Conservation (phyloP, 1,140 invertebrate species). For the Polypedilum vanderplanki region DNA sequence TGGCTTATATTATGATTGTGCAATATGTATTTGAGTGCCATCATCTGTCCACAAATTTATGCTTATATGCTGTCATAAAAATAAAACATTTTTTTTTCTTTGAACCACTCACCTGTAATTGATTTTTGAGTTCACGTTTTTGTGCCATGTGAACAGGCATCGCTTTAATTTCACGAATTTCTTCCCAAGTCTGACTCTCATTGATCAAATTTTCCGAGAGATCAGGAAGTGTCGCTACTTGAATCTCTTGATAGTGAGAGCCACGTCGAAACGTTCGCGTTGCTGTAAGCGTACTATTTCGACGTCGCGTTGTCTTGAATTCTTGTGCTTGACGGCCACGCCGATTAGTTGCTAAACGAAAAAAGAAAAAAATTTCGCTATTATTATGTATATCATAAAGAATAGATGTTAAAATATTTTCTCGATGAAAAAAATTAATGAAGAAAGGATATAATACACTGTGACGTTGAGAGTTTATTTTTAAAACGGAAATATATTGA, state of each 20-base stretch:
- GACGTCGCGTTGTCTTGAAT: slow-evolving; percentile 48
- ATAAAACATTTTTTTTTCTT: background rate
- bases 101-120: slow-evolving; percentile 56
- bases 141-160: slow-evolving; percentile 74
- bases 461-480: no score
- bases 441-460: no score
- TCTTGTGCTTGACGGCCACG: slow-evolving; percentile 42
- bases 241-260: slow-evolving; percentile 58
- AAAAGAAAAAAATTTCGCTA: slow-evolving; percentile 25
- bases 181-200: slow-evolving; percentile 75
- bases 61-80: background rate
- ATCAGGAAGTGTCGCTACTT: slow-evolving; percentile 67
- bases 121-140: slow-evolving; percentile 69
- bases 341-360: slow-evolving; percentile 47
- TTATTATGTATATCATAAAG: no score
- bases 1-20: background rate
- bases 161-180: slow-evolving; percentile 76
- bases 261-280: slow-evolving; percentile 44
- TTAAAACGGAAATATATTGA: no score
- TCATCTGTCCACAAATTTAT: background rate
- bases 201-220: slow-evolving; percentile 72
- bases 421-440: no score
- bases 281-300: slow-evolving; percentile 50
- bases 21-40: background rate
- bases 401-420: no score